Evolutionary conservation across 2,797 vertebrate genomes (phyloP).

Genomic region (Echiichthys vipera): DNA sequence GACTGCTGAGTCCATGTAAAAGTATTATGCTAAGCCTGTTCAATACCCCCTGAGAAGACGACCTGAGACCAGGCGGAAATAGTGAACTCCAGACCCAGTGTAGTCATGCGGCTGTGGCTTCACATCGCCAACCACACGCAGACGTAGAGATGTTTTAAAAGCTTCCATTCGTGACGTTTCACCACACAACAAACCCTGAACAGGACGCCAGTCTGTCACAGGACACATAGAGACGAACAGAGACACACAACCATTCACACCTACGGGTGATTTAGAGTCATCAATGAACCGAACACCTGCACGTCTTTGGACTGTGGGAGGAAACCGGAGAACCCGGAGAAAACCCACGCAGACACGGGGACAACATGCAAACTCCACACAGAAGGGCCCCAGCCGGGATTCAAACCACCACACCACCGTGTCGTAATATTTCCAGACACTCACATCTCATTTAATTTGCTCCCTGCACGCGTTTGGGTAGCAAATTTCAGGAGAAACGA

Average conservation of each 20-base stretch:
- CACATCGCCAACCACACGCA: neutral
- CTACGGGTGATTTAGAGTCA: no score
- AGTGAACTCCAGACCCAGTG: neutral
- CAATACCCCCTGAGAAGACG: slow-evolving; percentile 36
- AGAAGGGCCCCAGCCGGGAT: no score
- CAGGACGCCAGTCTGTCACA: no score
- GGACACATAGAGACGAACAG: no score
- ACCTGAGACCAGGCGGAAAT: slow-evolving; percentile 27
- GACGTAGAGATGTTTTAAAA: neutral
- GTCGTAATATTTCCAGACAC: slow-evolving; percentile 15
- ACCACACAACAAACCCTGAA: neutral
- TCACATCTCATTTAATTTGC: slow-evolving; percentile 7
- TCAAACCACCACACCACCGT: no score
- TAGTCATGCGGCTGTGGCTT: slow-evolving; percentile 4
- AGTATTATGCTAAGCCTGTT: slow-evolving; percentile 45
- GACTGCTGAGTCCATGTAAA: slow-evolving; percentile 47
- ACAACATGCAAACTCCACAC: no score
- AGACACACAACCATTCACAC: no score
- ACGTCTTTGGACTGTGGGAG: no score
- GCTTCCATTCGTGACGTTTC: neutral
- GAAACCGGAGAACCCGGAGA: no score
- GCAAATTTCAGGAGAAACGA: slow-evolving; percentile 6
- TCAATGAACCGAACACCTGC: no score
- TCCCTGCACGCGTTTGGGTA: neutral
- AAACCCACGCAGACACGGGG: no score